A percentile compares a stretch with the other conserved stretches of the same genome.
phyloP scores from a whole-genome alignment of 2,113 vertebrate genomes.

The Ornithorhynchus anatinus region DNA sequence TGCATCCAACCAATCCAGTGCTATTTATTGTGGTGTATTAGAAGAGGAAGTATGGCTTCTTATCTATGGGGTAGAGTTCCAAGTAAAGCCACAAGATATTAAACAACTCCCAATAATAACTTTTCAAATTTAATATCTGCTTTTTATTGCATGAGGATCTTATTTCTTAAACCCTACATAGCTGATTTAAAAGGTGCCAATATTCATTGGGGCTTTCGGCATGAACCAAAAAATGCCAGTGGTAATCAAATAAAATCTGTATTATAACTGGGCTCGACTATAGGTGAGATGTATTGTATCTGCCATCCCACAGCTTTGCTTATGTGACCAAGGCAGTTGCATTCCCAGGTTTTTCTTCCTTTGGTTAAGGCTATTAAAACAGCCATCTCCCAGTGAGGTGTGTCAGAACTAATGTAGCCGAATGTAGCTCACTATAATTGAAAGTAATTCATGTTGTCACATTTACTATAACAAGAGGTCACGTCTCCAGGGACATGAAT shows the following conservation, averaged over 20 bases:
- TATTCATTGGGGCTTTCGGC: neutral
- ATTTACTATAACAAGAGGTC: constrained; percentile 70
- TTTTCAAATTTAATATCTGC: neutral
- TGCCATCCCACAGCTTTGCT: neutral
- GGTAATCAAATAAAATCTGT: constrained; percentile 22
- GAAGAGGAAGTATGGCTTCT: neutral
- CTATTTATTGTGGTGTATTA: neutral
- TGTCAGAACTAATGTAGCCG: constrained; percentile 50
- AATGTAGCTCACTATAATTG: constrained; percentile 66
- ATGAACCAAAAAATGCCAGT: constrained; percentile 30
- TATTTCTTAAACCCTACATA: constrained; percentile 17
- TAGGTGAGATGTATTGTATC: neutral
- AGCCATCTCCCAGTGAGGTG: constrained; percentile 57
- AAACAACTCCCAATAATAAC: neutral
- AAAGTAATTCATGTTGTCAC: constrained; percentile 77
- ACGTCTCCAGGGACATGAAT: constrained; percentile 56
- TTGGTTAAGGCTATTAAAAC: constrained; percentile 41
- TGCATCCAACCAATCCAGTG: neutral
- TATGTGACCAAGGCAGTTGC: neutral
- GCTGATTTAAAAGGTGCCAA: constrained; percentile 12
- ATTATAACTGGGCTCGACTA: constrained; percentile 15
- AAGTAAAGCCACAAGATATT: neutral
- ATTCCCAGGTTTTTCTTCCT: neutral
- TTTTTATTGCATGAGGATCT: neutral
- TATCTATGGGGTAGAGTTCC: neutral